phyloP scores from a whole-genome alignment of 2,113 vertebrate genomes.

The Pseudolaguvia tuberculata region DNA sequence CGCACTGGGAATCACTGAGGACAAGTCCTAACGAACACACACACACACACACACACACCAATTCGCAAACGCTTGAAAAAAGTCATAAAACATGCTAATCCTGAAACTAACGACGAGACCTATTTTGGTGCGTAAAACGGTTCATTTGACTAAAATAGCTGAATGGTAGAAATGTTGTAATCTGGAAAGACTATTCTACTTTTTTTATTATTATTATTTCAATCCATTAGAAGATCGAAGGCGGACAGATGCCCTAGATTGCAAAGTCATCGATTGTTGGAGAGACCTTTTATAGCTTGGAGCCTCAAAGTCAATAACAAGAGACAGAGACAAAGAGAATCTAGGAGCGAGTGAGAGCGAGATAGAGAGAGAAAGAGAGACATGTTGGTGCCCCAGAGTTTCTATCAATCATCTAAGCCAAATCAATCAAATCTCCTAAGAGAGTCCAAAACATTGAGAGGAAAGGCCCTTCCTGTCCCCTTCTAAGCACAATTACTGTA shows the following conservation, averaged over 20 bases:
- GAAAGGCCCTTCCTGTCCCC: slow-evolving; percentile 48
- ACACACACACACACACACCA: too few relatives aligned
- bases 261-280: slow-evolving; percentile 5
- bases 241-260: not conserved
- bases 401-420: slow-evolving; percentile 40
- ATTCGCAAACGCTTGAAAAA: slow-evolving; percentile 45
- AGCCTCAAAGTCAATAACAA: slow-evolving; percentile 27
- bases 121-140: too few relatives aligned
- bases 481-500: slow-evolving; percentile 39
- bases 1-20: slow-evolving; percentile 97
- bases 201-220: not conserved
- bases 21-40: slow-evolving; percentile 92
- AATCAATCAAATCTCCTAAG: slow-evolving; percentile 39
- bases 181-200: not conserved
- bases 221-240: not conserved
- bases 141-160: too few relatives aligned
- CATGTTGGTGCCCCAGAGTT: slow-evolving; percentile 22
- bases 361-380: not conserved
- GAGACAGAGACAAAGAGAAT: slow-evolving; percentile 14
- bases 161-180: too few relatives aligned
- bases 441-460: slow-evolving; percentile 45
- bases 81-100: slow-evolving; percentile 16
- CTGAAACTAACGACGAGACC: too few relatives aligned
- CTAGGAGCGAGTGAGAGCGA: not conserved
- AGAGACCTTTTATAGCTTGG: not conserved